Conservation (phyloP, 2,888 invertebrate genomes). For the Melitaea athalia region DNA sequence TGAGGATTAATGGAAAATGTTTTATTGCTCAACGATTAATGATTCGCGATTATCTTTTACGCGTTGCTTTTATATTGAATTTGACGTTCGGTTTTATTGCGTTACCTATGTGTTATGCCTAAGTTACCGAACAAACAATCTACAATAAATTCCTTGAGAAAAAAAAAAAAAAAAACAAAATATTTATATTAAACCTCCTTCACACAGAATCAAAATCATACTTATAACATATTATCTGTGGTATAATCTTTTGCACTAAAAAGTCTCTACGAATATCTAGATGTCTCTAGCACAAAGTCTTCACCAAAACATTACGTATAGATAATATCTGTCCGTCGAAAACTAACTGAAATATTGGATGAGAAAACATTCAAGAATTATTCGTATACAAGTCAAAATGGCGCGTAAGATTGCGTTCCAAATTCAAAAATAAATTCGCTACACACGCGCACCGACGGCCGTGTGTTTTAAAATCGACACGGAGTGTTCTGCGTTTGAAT, state of each 20-base stretch:
- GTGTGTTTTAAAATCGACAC: slow-evolving; percentile 76
- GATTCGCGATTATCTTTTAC: slow-evolving; percentile 7
- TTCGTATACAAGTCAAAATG: slow-evolving; percentile 71
- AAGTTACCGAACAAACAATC: background rate
- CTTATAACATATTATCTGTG: background rate
- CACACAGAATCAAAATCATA: no score
- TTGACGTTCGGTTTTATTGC: background rate
- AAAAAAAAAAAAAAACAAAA: no score
- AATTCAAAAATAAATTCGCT: slow-evolving; percentile 81
- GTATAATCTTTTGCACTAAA: background rate
- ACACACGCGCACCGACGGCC: slow-evolving; percentile 64
- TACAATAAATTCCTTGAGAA: background rate
- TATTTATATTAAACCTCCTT: background rate
- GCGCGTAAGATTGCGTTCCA: slow-evolving; percentile 80
- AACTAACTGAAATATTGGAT: slow-evolving; percentile 23
- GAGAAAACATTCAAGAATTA: slow-evolving; percentile 66
- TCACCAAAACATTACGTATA: background rate
- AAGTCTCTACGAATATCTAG: background rate
- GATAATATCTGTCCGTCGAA: slow-evolving; percentile 14
- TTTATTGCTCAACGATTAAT: slow-evolving; percentile 10
- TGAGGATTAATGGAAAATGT: slow-evolving; percentile 18
- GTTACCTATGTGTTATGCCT: background rate
- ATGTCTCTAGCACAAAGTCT: background rate
- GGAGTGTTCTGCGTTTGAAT: slow-evolving; percentile 46
- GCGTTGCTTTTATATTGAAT: slow-evolving; percentile 8